These are phyloP conservation scores for Tetramorium parvispinum DNA, from an alignment of 1,140 invertebrate genomes.

Conservation along the genomic window DNA sequence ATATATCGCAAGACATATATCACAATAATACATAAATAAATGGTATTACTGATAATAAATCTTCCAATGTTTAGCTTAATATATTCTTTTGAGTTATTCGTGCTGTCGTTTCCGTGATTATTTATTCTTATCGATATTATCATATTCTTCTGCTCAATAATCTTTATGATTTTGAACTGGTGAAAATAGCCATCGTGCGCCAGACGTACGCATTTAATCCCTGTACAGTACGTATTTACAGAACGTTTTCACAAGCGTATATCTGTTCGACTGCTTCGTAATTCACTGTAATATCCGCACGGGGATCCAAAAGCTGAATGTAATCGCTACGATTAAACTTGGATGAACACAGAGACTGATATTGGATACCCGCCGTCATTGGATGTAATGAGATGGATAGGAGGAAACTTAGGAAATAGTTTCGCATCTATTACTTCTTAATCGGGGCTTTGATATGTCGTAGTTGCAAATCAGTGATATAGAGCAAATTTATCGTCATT, in stretches of 20 bases:
- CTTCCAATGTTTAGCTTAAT: neutral
- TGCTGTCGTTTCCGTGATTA: neutral
- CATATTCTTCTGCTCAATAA: neutral
- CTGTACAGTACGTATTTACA: neutral
- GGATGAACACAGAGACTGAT: conserved; percentile 58
- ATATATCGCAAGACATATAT: neutral
- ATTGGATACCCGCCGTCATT: conserved; percentile 51
- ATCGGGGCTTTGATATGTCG: conserved; percentile 41
- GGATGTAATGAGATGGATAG: conserved; percentile 56
- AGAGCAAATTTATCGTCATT: conserved; percentile 46
- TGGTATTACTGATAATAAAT: neutral
- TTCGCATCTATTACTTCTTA: conserved; percentile 59
- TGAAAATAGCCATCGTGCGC: neutral
- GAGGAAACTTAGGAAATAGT: conserved; percentile 51
- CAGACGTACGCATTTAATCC: conserved; percentile 27
- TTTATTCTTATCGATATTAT: too few relatives aligned
- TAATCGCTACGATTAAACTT: conserved; percentile 61
- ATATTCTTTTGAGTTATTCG: neutral
- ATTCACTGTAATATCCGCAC: conserved; percentile 54
- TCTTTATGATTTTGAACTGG: neutral
- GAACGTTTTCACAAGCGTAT: conserved; percentile 30
- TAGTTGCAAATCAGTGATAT: conserved; percentile 25
- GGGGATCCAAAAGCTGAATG: conserved; percentile 40
- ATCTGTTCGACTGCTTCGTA: conserved; percentile 43
- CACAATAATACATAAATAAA: neutral